Conservation (phyloP, 2,888 invertebrate species). For the Tethea ocularis region DNA sequence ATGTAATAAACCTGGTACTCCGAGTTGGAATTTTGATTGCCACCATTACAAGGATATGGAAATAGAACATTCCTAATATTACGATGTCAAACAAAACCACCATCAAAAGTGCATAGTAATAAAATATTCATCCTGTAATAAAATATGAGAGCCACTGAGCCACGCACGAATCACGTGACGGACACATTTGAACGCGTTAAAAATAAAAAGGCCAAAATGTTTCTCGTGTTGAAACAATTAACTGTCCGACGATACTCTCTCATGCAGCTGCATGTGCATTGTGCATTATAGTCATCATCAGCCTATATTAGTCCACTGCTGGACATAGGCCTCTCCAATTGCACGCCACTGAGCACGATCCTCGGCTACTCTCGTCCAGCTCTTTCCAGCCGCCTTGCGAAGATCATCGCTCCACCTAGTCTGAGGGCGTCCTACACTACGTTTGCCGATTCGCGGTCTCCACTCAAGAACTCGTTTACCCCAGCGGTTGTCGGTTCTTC, state of each 20-base stretch:
- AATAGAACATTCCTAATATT: slow-evolving; percentile 3
- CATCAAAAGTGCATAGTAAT: neutral
- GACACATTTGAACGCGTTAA: slow-evolving; percentile 8
- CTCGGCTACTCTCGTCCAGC: too few species aligned
- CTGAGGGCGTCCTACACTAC: too few species aligned
- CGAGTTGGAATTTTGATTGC: neutral
- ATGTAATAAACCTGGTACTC: neutral
- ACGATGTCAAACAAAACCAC: slow-evolving; percentile 6
- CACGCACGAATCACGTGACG: slow-evolving; percentile 1
- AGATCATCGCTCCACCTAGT: too few species aligned
- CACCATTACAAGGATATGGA: neutral
- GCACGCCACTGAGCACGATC: too few species aligned
- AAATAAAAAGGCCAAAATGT: slow-evolving; percentile 14
- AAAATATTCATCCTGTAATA: slow-evolving; percentile 4
- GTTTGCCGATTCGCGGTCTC: too few species aligned
- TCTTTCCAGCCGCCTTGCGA: too few species aligned
- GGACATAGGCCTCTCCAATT: too few species aligned
- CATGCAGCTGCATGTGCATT: slow-evolving; percentile 19
- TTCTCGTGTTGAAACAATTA: slow-evolving; percentile 23
- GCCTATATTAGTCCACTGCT: too few species aligned
- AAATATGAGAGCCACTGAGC: neutral
- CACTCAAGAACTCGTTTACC: too few species aligned
- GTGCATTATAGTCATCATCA: too few species aligned
- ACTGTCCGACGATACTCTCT: slow-evolving; percentile 20
- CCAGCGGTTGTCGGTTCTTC: too few species aligned